Percentiles rank a stretch among this genome's conserved stretches.
Conservation (phyloP, 2,888 invertebrate genomes). For the Caenorhabditis sp. region DNA sequence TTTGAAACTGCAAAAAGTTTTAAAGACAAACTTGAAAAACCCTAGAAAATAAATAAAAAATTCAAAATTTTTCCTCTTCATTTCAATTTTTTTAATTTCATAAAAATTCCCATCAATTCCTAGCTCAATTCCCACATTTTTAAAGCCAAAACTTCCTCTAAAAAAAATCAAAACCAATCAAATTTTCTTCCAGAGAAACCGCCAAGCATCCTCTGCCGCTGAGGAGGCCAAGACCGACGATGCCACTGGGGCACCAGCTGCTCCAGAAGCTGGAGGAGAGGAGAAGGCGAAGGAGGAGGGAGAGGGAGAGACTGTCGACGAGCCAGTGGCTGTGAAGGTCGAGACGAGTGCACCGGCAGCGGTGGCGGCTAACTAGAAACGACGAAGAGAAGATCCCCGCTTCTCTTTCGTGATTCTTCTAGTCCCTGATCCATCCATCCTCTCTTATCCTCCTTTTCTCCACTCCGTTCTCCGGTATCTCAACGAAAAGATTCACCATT, state of each 20-base stretch:
- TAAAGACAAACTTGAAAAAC: too few relatives aligned
- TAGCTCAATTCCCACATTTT: too few relatives aligned
- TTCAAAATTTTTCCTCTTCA: too few relatives aligned
- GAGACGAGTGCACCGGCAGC: constrained; percentile 60
- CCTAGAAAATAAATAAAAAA: too few relatives aligned
- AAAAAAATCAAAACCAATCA: background rate
- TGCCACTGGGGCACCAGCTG: constrained; percentile 36
- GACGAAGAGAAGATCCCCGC: constrained; percentile 1
- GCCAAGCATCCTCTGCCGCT: constrained; percentile 45
- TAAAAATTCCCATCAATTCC: too few relatives aligned
- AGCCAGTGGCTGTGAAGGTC: constrained; percentile 56
- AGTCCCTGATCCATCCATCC: constrained; percentile 9
- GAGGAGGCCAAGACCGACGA: constrained; percentile 52
- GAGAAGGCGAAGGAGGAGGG: constrained; percentile 31
- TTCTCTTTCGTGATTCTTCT: constrained; percentile 37
- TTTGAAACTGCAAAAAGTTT: too few relatives aligned
- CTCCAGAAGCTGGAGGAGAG: too few relatives aligned
- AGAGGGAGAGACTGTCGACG: constrained; percentile 49
- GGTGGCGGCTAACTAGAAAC: constrained; percentile 59
- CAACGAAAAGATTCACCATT: constrained; percentile 24
- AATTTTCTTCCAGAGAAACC: constrained; percentile 42
- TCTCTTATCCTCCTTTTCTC: constrained; percentile 33
- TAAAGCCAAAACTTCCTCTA: too few relatives aligned
- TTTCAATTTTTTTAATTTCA: too few relatives aligned
- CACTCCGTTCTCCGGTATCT: constrained; percentile 50